Conservation (phyloP, 2,888 invertebrate genomes). For the Allolobophora icterica region DNA sequence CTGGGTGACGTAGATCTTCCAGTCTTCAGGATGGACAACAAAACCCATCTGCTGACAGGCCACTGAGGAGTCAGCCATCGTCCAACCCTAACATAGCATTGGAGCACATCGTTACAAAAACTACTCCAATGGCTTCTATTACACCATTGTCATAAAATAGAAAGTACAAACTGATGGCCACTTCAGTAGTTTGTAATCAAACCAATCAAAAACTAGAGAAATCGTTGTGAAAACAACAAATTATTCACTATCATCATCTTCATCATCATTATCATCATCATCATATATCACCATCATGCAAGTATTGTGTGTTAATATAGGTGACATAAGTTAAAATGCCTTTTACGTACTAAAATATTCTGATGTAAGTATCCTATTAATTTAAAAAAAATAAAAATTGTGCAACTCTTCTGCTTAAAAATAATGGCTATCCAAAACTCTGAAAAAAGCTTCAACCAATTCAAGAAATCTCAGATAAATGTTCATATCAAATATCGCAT, state of each 20-base stretch:
- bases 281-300: too few relatives aligned
- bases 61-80: conserved; percentile 84
- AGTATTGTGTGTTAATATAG: neutral
- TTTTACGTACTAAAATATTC: neutral
- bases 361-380: neutral
- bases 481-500: too few relatives aligned
- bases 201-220: too few relatives aligned
- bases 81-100: conserved; percentile 78
- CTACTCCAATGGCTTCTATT: too few relatives aligned
- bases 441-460: neutral
- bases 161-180: too few relatives aligned
- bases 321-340: neutral
- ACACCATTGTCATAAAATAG: too few relatives aligned
- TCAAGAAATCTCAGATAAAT: too few relatives aligned
- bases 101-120: neutral
- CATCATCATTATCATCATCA: too few relatives aligned
- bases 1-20: conserved; percentile 69
- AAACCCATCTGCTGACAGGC: conserved; percentile 94
- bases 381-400: neutral
- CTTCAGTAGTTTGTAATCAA: too few relatives aligned
- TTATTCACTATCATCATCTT: too few relatives aligned
- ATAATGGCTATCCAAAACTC: neutral
- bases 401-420: too few relatives aligned
- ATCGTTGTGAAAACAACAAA: too few relatives aligned
- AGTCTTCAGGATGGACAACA: conserved; percentile 88